Conservation (phyloP, 2,113 vertebrate genomes). For the Sterna hirundo region DNA sequence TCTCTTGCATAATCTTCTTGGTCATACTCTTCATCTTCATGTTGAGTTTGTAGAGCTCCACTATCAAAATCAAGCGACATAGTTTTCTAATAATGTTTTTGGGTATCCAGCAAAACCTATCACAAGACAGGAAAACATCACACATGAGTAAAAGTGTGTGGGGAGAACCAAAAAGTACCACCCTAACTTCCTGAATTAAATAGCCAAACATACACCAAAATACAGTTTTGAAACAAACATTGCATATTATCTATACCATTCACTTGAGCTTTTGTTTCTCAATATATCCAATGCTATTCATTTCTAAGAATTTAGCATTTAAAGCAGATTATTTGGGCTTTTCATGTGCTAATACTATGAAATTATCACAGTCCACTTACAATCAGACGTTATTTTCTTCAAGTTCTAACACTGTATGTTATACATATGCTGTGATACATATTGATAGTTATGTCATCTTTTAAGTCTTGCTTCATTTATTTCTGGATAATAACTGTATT, state of each 20-base stretch:
- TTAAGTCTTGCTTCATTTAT: not conserved
- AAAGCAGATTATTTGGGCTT: not conserved
- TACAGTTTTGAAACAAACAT: not conserved
- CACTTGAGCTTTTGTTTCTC: not conserved
- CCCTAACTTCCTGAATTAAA: not conserved
- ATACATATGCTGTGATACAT: accelerated
- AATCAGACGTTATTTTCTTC: not conserved
- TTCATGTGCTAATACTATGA: not conserved
- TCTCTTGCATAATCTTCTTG: slow-evolving; percentile 81
- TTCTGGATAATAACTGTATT: not conserved
- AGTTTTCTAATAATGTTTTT: not conserved
- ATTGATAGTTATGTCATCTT: accelerated
- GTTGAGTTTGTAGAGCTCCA: slow-evolving; percentile 73
- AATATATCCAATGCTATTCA: not conserved
- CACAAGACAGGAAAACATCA: not conserved
- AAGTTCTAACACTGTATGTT: not conserved
- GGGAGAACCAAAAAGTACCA: not conserved
- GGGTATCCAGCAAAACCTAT: not conserved
- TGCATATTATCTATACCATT: not conserved
- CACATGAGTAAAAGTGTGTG: not conserved
- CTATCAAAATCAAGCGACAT: slow-evolving; percentile 84
- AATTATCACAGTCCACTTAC: not conserved
- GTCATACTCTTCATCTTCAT: slow-evolving; percentile 79
- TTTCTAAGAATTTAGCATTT: not conserved
- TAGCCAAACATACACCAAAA: not conserved